A percentile compares a stretch with the other conserved stretches of the same genome.
These are phyloP conservation scores for Nemoura dubitans DNA, from an alignment of 2,888 invertebrate species.

Conservation along the genomic window DNA sequence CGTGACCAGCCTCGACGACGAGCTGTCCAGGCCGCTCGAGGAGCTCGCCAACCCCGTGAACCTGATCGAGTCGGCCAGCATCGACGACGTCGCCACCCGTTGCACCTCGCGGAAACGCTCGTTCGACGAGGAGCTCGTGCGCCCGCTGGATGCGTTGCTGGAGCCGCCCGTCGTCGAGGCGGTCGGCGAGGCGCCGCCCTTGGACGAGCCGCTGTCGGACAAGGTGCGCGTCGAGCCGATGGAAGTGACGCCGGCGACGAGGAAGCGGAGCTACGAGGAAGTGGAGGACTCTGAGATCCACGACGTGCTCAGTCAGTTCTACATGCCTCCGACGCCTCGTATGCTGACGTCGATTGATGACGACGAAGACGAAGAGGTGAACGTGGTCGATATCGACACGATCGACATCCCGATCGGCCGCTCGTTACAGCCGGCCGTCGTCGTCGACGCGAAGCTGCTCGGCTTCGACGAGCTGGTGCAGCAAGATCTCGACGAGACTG, in stretches of 20 bases:
- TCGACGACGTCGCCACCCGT: conserved; percentile 31
- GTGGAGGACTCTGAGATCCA: conserved; percentile 74
- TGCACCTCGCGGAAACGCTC: conserved; percentile 48
- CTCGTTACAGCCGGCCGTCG: conserved; percentile 20
- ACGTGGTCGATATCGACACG: conserved; percentile 58
- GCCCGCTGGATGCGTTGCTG: conserved; percentile 38
- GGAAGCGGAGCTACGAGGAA: conserved; percentile 65
- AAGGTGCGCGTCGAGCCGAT: neutral
- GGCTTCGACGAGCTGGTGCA: conserved; percentile 31
- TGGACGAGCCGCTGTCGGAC: neutral
- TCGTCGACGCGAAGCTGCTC: conserved; percentile 32
- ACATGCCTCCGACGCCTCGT: conserved; percentile 74
- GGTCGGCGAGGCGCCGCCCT: neutral
- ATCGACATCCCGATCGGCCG: conserved; percentile 43
- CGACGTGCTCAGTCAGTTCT: conserved; percentile 76
- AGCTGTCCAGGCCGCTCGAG: conserved; percentile 56
- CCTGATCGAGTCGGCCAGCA: conserved; percentile 31
- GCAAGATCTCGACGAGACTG: neutral
- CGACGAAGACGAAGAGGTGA: conserved; percentile 60
- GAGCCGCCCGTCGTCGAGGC: conserved; percentile 56
- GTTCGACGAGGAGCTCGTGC: conserved; percentile 46
- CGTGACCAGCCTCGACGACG: conserved; percentile 56
- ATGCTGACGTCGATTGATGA: conserved; percentile 73
- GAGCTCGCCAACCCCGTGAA: conserved; percentile 50
- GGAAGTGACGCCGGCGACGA: neutral